Conservation (phyloP, 2,797 vertebrate species). For the Takifugu ocellatus region DNA sequence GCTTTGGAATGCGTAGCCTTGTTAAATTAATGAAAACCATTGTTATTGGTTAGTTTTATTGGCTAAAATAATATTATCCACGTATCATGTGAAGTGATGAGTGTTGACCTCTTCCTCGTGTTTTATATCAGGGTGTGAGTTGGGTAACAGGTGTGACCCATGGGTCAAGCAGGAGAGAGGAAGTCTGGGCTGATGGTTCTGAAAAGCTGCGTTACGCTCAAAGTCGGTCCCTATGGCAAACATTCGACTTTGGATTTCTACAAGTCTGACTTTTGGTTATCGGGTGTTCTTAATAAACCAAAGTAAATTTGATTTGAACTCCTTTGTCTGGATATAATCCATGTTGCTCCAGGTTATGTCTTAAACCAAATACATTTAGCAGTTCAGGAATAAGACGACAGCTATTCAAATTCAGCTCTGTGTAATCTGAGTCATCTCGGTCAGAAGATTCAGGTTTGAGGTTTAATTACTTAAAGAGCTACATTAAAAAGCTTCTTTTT, state of each 20-base stretch:
- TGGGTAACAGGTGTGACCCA: constrained; percentile 72
- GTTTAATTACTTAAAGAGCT: too few species aligned
- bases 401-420: constrained; percentile 12
- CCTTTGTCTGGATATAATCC: constrained; percentile 13
- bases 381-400: constrained; percentile 23
- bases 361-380: constrained; percentile 20
- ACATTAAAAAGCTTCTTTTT: too few species aligned
- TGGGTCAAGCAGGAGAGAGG: constrained; percentile 33
- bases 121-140: constrained; percentile 40
- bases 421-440: constrained; percentile 35
- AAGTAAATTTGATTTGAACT: too few species aligned
- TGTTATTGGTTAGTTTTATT: too few species aligned
- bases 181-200: too few species aligned
- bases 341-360: constrained; percentile 29
- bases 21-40: too few species aligned
- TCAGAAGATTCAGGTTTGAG: constrained; percentile 9
- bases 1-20: too few species aligned
- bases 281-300: too few species aligned
- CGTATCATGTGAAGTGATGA: constrained; percentile 54
- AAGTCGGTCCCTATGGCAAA: too few species aligned
- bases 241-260: too few species aligned
- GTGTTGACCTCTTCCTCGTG: constrained; percentile 41
- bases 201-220: too few species aligned
- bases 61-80: not conserved
- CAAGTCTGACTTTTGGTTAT: too few species aligned